phyloP scores from a whole-genome alignment of 2,113 vertebrate genomes.

The Prunella fulvescens region DNA sequence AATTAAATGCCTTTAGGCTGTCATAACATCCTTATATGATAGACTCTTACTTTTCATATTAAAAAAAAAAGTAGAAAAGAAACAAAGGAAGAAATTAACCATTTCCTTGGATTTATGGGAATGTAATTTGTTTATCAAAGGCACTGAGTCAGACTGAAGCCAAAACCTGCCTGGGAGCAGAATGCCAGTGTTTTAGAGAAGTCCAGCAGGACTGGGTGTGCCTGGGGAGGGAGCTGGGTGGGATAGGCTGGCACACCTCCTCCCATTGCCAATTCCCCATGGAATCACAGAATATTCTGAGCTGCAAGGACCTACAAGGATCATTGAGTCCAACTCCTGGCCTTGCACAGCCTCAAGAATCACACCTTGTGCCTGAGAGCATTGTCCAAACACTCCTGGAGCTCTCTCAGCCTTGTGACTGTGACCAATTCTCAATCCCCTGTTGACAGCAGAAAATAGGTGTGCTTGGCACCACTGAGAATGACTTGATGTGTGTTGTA shows the following conservation, averaged over 20 bases:
- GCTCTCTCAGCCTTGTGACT: not conserved
- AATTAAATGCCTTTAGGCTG: not conserved
- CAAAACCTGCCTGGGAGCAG: not conserved
- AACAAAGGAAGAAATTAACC: not conserved
- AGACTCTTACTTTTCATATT: not conserved
- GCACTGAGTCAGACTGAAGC: not conserved
- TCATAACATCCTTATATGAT: not conserved
- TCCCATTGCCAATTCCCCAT: not conserved
- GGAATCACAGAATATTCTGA: not conserved
- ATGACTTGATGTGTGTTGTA: not conserved
- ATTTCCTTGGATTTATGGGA: constrained; percentile 1
- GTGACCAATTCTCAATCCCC: not conserved
- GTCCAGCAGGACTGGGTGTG: not conserved
- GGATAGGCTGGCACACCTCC: not conserved
- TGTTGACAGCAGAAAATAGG: not conserved
- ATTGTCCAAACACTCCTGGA: not conserved
- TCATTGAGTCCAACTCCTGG: not conserved
- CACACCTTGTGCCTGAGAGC: not conserved
- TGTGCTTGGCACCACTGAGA: not conserved
- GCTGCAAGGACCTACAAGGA: not conserved
- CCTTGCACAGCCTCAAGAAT: not conserved
- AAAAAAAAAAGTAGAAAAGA: not conserved
- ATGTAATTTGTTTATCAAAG: not conserved
- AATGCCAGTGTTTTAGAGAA: not conserved
- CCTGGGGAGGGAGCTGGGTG: not conserved